These are phyloP conservation scores for Lordiphosa andalusiaca DNA, from an alignment of 2,888 invertebrate genomes.

Conservation along the genomic window DNA sequence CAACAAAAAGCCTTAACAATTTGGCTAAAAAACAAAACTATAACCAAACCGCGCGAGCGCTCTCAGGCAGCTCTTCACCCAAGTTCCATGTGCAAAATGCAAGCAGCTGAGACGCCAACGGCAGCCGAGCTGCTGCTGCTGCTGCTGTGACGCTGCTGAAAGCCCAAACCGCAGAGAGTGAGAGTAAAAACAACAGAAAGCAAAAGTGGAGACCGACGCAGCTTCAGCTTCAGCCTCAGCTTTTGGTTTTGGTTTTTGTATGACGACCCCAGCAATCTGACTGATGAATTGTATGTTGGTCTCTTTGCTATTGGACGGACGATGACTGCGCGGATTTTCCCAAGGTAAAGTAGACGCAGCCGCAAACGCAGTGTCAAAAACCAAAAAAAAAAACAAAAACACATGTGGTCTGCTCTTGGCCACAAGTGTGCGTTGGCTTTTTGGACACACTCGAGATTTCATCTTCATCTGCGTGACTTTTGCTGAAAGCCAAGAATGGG, in stretches of 20 bases:
- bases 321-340: slow-evolving; percentile 72
- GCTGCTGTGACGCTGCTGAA: slow-evolving; percentile 14
- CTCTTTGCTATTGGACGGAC: slow-evolving; percentile 31
- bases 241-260: slow-evolving; percentile 4
- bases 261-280: slow-evolving; percentile 29
- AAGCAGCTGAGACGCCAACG: slow-evolving; percentile 39
- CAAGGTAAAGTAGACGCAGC: slow-evolving; percentile 55
- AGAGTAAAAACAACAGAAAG: slow-evolving; percentile 34
- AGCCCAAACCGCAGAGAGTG: slow-evolving; percentile 39
- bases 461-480: slow-evolving; percentile 10
- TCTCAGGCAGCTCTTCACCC: slow-evolving; percentile 25
- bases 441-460: slow-evolving; percentile 15
- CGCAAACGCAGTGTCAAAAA: slow-evolving; percentile 18
- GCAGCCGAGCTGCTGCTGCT: slow-evolving; percentile 11
- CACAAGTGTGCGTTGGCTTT: slow-evolving; percentile 17
- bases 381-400: no score
- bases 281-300: slow-evolving; percentile 37
- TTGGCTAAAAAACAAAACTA: slow-evolving; percentile 35
- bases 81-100: slow-evolving; percentile 65
- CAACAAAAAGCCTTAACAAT: slow-evolving; percentile 35
- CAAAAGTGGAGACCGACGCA: slow-evolving; percentile 16
- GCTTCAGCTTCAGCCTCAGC: slow-evolving; percentile 10
- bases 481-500: slow-evolving; percentile 51
- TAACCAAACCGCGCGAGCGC: slow-evolving; percentile 35
- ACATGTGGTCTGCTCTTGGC: slow-evolving; percentile 26